A percentile compares a stretch with the other conserved stretches of the same genome.
Evolutionary conservation across 2,888 invertebrate genomes (phyloP).

Genomic region (Cataglyphis albicans): DNA sequence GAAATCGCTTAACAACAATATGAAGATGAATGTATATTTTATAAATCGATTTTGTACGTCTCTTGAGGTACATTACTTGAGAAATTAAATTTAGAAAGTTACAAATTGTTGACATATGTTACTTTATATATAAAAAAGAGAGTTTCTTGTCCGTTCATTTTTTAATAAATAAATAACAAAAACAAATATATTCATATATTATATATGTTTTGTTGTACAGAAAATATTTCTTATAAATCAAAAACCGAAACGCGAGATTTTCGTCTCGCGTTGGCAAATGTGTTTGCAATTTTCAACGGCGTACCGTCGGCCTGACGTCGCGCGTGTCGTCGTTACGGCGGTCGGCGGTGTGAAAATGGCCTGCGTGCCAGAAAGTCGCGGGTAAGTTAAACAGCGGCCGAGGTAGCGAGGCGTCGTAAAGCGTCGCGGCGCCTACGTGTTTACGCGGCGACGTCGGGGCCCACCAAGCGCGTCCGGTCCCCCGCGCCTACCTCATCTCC

Average conservation of each 20-base stretch:
- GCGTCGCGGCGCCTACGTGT: slow-evolving; percentile 87
- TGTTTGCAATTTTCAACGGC: slow-evolving; percentile 46
- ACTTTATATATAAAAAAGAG: not conserved
- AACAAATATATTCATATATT: too few species aligned
- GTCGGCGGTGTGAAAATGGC: slow-evolving; percentile 77
- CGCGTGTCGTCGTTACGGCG: slow-evolving; percentile 75
- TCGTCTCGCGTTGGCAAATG: slow-evolving; percentile 18
- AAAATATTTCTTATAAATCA: slow-evolving; percentile 1
- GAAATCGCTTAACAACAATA: not conserved
- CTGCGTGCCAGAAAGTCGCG: slow-evolving; percentile 79
- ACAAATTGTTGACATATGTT: not conserved
- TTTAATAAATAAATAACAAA: too few species aligned
- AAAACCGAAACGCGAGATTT: not conserved
- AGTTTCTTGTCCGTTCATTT: too few species aligned
- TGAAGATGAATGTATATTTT: not conserved
- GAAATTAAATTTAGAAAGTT: not conserved
- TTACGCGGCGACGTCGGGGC: slow-evolving; percentile 83
- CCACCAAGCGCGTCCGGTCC: slow-evolving; percentile 77
- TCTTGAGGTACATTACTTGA: not conserved
- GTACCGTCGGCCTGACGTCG: slow-evolving; percentile 56
- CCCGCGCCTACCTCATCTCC: slow-evolving; percentile 54
- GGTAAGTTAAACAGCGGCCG: slow-evolving; percentile 81
- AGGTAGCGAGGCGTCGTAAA: slow-evolving; percentile 85
- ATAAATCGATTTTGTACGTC: not conserved
- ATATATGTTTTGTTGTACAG: not conserved